Conservation (phyloP, 2,888 invertebrate species). For the Drosophila eohydei region DNA sequence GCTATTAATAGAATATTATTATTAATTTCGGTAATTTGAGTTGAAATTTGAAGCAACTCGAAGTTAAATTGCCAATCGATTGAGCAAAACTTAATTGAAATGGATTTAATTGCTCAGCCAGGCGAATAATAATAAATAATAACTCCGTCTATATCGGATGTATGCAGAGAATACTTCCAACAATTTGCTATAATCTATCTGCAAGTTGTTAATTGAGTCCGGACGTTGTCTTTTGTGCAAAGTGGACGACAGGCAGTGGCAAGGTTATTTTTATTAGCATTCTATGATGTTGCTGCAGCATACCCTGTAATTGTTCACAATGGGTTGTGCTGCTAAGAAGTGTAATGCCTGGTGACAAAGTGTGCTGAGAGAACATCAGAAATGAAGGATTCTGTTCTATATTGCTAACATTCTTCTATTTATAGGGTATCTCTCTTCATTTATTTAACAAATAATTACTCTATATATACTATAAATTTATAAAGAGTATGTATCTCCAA, state of each 20-base stretch:
- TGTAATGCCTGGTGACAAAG: neutral
- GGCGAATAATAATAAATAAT: too few species aligned
- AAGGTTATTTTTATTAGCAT: slow-evolving; percentile 37
- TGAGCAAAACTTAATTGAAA: slow-evolving; percentile 2
- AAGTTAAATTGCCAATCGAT: neutral
- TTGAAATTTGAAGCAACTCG: neutral
- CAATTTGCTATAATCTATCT: slow-evolving; percentile 38
- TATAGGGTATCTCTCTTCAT: neutral
- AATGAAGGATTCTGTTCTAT: too few species aligned
- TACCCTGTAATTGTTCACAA: neutral
- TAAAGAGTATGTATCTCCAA: too few species aligned
- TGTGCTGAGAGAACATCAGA: too few species aligned
- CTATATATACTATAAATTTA: neutral
- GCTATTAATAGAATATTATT: neutral
- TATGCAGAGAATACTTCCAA: slow-evolving; percentile 13
- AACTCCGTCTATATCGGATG: slow-evolving; percentile 2
- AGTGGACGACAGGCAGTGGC: neutral
- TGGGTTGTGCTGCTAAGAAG: too few species aligned
- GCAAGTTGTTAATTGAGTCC: slow-evolving; percentile 35
- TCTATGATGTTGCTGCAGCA: neutral
- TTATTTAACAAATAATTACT: neutral
- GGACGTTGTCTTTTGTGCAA: slow-evolving; percentile 10
- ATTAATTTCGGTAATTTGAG: neutral
- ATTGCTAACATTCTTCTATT: too few species aligned
- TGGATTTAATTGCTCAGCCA: slow-evolving; percentile 15